Percentiles rank a stretch among this genome's conserved stretches.
Conservation (phyloP, 2,113 vertebrate genomes). For the Enhydra lutris region DNA sequence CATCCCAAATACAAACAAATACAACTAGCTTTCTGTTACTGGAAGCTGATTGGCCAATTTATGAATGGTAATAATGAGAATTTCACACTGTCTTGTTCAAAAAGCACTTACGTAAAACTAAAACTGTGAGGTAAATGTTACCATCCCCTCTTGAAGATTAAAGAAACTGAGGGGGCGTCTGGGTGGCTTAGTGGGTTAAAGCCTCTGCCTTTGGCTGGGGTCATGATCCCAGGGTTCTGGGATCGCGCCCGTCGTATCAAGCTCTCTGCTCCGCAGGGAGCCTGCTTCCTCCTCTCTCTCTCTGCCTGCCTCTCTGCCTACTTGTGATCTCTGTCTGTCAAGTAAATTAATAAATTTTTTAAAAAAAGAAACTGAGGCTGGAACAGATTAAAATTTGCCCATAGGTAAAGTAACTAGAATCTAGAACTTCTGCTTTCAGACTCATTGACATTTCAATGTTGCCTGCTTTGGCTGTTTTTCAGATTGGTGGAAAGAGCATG, state of each 20-base stretch:
- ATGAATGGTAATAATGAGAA: slow-evolving; percentile 36
- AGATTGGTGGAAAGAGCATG: slow-evolving; percentile 13
- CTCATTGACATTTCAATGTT: background rate
- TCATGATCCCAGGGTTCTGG: too few species aligned
- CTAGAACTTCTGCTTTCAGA: background rate
- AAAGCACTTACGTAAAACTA: background rate
- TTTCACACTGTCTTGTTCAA: background rate
- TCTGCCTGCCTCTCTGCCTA: too few species aligned
- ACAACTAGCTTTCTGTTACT: slow-evolving; percentile 17
- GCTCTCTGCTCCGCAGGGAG: too few species aligned
- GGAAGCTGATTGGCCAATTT: slow-evolving; percentile 24
- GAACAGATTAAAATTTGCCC: background rate
- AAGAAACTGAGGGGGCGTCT: background rate
- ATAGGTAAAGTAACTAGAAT: background rate
- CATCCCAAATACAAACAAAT: slow-evolving; percentile 3
- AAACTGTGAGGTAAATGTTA: slow-evolving; percentile 8
- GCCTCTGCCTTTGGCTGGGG: too few species aligned
- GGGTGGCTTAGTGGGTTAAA: too few species aligned
- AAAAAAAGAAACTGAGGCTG: background rate
- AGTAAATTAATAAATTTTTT: too few species aligned
- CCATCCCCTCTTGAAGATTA: background rate
- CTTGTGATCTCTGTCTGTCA: too few species aligned
- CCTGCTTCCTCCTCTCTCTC: too few species aligned
- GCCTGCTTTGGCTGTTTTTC: background rate
- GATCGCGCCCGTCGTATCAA: too few species aligned